A percentile compares a stretch with the other conserved stretches of the same genome.
Evolutionary conservation across 2,888 invertebrate genomes (phyloP).

Genomic region (Cryptophagus acutangulus): DNA sequence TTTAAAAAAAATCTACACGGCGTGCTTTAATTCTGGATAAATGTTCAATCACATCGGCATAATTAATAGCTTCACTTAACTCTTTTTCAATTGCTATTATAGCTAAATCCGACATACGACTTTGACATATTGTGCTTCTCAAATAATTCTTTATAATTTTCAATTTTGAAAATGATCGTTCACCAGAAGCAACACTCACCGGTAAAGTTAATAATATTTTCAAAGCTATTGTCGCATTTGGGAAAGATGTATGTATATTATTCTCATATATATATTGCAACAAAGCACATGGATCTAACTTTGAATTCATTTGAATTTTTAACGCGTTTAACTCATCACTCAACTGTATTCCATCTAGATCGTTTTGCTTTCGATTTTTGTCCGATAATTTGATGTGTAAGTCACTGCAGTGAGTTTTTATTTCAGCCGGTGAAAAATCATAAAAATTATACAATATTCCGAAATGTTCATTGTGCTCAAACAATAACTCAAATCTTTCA

Average conservation of each 20-base stretch:
- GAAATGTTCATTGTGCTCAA: background rate
- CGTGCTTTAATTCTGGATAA: no score
- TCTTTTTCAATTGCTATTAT: no score
- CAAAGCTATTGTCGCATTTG: background rate
- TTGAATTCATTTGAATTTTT: background rate
- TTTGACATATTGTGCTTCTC: no score
- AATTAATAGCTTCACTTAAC: no score
- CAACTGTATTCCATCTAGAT: background rate
- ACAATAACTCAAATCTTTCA: background rate
- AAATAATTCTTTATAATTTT: background rate
- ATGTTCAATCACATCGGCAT: no score
- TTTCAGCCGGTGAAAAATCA: background rate
- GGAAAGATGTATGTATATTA: background rate
- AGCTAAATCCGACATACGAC: no score
- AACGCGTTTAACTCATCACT: background rate
- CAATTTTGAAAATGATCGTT: constrained; percentile 1
- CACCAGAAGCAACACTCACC: background rate
- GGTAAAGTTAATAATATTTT: constrained; percentile 1
- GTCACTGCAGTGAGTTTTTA: background rate
- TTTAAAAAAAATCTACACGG: no score
- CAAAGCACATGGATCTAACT: background rate
- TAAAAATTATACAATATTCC: background rate
- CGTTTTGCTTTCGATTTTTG: background rate
- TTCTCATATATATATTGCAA: background rate
- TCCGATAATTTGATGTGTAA: background rate